Evolutionary conservation across 1,140 invertebrate genomes (phyloP).

Genomic region (Aphelenchoides fujianensis): DNA sequence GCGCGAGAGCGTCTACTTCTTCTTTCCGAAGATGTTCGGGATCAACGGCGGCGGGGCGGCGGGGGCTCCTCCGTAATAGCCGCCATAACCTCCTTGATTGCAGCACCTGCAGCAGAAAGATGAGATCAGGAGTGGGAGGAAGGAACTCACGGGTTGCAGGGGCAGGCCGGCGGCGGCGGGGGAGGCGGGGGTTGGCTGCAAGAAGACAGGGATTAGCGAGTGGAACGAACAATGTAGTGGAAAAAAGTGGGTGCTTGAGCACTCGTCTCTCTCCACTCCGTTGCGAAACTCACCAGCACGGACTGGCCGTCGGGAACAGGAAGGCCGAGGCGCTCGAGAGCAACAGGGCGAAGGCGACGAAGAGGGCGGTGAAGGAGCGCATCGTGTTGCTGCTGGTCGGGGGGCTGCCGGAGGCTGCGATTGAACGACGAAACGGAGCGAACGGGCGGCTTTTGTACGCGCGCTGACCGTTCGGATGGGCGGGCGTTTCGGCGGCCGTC

Average conservation of each 20-base stretch:
- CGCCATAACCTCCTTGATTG: neutral
- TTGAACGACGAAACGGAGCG: too few relatives aligned
- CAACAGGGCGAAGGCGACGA: neutral
- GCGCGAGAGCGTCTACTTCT: neutral
- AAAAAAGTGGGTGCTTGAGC: too few relatives aligned
- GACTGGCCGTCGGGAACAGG: constrained; percentile 2
- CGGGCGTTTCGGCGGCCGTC: too few relatives aligned
- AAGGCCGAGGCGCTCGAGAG: neutral
- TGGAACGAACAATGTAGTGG: too few relatives aligned
- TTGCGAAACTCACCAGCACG: constrained; percentile 6
- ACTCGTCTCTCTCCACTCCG: neutral
- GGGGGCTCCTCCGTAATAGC: constrained; percentile 1
- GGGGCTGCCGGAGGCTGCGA: too few relatives aligned
- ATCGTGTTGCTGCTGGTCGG: too few relatives aligned
- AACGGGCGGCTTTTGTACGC: too few relatives aligned
- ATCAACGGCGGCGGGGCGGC: neutral
- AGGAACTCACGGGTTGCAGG: too few relatives aligned
- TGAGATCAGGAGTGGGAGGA: too few relatives aligned
- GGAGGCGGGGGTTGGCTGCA: constrained; percentile 8
- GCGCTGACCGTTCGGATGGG: too few relatives aligned
- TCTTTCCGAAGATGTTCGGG: constrained; percentile 17
- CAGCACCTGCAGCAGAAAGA: too few relatives aligned
- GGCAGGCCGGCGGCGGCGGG: neutral
- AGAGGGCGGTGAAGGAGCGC: neutral
- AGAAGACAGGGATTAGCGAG: too few relatives aligned